A percentile compares a stretch with the other conserved stretches of the same genome.
Conservation (phyloP, 2,113 vertebrate genomes). For the Buteo buteo region DNA sequence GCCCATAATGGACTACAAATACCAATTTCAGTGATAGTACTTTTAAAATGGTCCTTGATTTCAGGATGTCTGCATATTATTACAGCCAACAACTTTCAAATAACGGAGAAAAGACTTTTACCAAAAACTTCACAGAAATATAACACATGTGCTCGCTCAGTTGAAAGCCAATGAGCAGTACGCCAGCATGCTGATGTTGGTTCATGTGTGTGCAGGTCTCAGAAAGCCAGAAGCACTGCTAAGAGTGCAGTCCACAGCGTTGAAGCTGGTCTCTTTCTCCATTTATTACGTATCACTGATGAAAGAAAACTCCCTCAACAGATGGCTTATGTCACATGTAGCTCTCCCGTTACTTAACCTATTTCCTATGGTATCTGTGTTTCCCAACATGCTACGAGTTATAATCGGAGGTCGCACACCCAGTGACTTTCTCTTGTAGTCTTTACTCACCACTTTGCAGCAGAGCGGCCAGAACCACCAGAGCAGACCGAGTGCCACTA, state of each 20-base stretch:
- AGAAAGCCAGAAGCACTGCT: not conserved
- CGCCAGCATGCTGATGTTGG: not conserved
- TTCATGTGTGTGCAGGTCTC: accelerated
- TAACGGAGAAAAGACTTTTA: not conserved
- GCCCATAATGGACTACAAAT: conserved; percentile 16
- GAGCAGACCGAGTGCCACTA: conserved; percentile 79
- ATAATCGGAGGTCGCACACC: too few relatives aligned
- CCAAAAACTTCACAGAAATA: not conserved
- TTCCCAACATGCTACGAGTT: not conserved
- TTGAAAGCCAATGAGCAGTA: not conserved
- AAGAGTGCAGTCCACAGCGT: not conserved
- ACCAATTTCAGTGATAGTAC: not conserved
- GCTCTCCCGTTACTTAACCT: not conserved
- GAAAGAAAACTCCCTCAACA: not conserved
- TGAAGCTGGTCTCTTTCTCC: not conserved
- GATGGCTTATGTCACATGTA: not conserved
- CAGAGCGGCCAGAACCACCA: conserved; percentile 99
- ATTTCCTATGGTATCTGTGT: not conserved
- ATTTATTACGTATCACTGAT: not conserved
- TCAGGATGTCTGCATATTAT: not conserved
- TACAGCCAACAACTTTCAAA: not conserved
- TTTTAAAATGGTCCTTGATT: conserved; percentile 3
- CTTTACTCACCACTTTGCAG: conserved; percentile 91
- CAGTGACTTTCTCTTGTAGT: not conserved
- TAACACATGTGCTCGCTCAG: not conserved